A percentile compares a stretch with the other conserved stretches of the same genome.
These are phyloP conservation scores for Oryzias celebensis DNA, from an alignment of 2,113 vertebrate species.

Conservation along the genomic window DNA sequence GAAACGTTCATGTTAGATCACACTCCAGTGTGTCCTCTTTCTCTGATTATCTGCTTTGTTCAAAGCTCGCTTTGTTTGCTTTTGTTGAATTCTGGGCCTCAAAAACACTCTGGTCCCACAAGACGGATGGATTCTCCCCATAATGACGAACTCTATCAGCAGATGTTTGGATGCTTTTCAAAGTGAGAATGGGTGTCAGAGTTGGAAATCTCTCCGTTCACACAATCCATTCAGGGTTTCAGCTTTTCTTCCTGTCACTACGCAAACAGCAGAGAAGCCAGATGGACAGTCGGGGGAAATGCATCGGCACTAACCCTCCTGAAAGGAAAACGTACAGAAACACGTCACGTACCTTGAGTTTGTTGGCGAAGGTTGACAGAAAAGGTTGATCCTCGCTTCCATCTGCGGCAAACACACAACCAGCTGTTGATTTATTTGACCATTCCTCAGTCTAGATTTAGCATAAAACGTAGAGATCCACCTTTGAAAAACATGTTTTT, in stretches of 20 bases:
- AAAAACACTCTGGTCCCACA: conserved; percentile 1
- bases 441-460: not conserved
- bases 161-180: conserved; percentile 39
- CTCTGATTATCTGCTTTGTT: not conserved
- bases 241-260: not conserved
- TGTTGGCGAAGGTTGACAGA: not conserved
- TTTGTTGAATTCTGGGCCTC: conserved; percentile 3
- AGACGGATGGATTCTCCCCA: conserved; percentile 1
- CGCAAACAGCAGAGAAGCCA: not conserved
- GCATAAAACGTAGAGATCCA: too few relatives aligned
- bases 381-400: not conserved
- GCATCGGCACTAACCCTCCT: not conserved
- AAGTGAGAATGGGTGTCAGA: conserved; percentile 23
- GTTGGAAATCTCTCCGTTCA: conserved; percentile 29
- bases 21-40: not conserved
- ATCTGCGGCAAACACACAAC: not conserved
- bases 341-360: not conserved
- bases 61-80: not conserved
- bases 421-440: not conserved
- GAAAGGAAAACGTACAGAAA: not conserved
- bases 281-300: not conserved
- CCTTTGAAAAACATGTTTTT: too few relatives aligned
- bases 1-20: not conserved
- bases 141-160: conserved; percentile 15
- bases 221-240: not conserved